Evolutionary conservation across 2,113 vertebrate genomes (phyloP).

Genomic region (Megaceryle torquata): DNA sequence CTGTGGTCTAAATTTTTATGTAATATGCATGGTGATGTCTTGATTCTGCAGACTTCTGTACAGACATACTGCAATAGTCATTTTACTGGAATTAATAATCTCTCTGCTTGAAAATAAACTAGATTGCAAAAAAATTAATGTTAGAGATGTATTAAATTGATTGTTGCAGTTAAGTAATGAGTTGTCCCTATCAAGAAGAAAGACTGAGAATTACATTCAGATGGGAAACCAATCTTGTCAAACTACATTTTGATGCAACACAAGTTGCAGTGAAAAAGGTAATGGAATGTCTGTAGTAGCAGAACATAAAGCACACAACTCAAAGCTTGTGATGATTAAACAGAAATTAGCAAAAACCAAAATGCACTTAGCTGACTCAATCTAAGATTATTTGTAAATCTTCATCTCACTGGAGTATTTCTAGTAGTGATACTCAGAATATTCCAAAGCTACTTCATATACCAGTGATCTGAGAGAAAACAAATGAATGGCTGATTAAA

Average conservation of each 20-base stretch:
- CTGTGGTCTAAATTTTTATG: background rate
- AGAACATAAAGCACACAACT: background rate
- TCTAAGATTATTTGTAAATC: background rate
- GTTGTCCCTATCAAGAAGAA: background rate
- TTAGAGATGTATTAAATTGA: background rate
- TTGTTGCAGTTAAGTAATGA: background rate
- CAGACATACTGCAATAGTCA: background rate
- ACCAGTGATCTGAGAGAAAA: background rate
- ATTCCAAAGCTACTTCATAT: background rate
- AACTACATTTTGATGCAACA: background rate
- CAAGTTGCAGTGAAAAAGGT: background rate
- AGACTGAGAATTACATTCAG: background rate
- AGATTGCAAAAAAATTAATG: constrained; percentile 13
- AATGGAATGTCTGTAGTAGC: background rate
- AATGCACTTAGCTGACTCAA: background rate
- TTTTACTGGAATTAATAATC: constrained; percentile 7
- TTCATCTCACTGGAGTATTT: background rate
- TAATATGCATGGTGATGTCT: background rate
- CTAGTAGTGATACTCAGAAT: background rate
- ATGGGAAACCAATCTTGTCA: background rate
- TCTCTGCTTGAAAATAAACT: background rate
- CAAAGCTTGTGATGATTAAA: background rate
- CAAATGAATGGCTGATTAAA: background rate
- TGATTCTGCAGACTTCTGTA: background rate
- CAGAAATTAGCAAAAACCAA: background rate